Percentiles rank a stretch among this genome's conserved stretches.
Evolutionary conservation across 2,113 vertebrate species (phyloP).

Genomic region (Psilopogon haemacephalus): DNA sequence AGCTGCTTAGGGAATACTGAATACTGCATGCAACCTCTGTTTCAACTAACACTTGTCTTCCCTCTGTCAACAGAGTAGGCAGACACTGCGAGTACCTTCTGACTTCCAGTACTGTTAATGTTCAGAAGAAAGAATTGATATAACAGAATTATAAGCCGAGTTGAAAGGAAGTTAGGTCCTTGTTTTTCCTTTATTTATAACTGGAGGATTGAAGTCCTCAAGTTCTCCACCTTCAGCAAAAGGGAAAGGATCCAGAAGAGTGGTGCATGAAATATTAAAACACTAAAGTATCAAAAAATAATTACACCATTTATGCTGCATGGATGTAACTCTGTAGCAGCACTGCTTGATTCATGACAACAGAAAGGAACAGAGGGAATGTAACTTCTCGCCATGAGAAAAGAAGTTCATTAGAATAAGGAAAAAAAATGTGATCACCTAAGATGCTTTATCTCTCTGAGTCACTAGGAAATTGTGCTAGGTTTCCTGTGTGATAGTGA

Average conservation of each 20-base stretch:
- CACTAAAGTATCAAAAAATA: background rate
- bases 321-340: background rate
- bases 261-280: background rate
- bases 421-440: background rate
- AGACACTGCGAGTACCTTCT: background rate
- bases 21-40: background rate
- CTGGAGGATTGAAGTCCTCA: background rate
- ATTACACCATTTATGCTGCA: background rate
- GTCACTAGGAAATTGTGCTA: background rate
- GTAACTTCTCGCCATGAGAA: background rate
- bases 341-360: background rate
- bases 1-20: background rate
- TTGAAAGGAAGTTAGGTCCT: background rate
- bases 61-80: background rate
- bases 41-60: background rate
- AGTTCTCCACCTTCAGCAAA: background rate
- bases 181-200: no score
- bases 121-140: background rate
- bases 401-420: constrained; percentile 7
- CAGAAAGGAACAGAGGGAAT: background rate
- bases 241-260: background rate
- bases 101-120: background rate
- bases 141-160: background rate
- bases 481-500: background rate
- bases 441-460: background rate